Evolutionary conservation across 2,888 invertebrate genomes (phyloP).

Genomic region (Drosophila suboccidentalis): DNA sequence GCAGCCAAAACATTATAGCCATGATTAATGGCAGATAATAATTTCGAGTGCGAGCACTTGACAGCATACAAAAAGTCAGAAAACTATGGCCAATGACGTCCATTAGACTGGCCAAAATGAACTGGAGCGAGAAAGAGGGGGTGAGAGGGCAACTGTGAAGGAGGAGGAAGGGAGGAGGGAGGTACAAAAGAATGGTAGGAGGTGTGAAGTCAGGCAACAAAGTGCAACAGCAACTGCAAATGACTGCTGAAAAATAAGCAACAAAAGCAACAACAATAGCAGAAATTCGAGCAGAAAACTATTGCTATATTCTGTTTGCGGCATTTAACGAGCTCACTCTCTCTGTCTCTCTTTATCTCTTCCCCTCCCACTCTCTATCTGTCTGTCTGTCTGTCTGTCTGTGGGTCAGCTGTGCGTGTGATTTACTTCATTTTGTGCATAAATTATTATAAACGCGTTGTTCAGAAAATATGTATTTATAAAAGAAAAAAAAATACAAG

Average conservation of each 20-base stretch:
- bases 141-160: neutral
- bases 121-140: slow-evolving; percentile 12
- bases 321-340: slow-evolving; percentile 66
- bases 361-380: neutral
- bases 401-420: slow-evolving; percentile 59
- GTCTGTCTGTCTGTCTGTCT: neutral
- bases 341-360: neutral
- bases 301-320: slow-evolving; percentile 79
- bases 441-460: slow-evolving; percentile 74
- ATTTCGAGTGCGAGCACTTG: slow-evolving; percentile 81
- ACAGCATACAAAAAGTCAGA: slow-evolving; percentile 81
- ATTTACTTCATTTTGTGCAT: slow-evolving; percentile 73
- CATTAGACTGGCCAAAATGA: slow-evolving; percentile 68
- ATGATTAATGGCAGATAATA: slow-evolving; percentile 84
- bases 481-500: slow-evolving; percentile 17
- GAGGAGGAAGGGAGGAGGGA: neutral
- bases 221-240: slow-evolving; percentile 69
- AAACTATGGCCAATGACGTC: slow-evolving; percentile 81
- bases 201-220: slow-evolving; percentile 68
- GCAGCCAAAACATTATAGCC: slow-evolving; percentile 82
- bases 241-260: slow-evolving; percentile 63
- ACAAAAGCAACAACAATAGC: slow-evolving; percentile 36
- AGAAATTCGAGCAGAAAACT: slow-evolving; percentile 63
- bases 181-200: slow-evolving; percentile 7
- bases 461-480: slow-evolving; percentile 32